phyloP scores from a whole-genome alignment of 1,140 invertebrate genomes.

The Conopomorpha cramerella region DNA sequence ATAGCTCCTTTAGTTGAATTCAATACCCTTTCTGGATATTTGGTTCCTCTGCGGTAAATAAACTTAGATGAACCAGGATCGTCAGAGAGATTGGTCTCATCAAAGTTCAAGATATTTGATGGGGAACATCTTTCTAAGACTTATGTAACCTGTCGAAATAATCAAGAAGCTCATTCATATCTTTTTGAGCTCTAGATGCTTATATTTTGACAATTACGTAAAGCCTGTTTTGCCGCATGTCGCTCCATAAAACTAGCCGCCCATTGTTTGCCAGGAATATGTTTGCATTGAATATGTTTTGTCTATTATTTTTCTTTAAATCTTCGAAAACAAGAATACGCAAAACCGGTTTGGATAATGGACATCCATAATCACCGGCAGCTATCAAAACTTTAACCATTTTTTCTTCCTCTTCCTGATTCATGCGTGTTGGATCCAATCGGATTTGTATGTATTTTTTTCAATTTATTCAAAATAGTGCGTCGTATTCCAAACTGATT shows the following conservation, averaged over 20 bases:
- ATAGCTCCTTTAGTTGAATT: too few species aligned
- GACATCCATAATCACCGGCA: slow-evolving; percentile 8
- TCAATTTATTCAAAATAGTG: slow-evolving; percentile 11
- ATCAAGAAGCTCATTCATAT: too few species aligned
- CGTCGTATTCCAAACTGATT: slow-evolving; percentile 10
- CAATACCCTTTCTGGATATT: too few species aligned
- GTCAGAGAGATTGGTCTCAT: too few species aligned
- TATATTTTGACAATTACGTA: slow-evolving; percentile 2
- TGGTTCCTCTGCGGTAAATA: too few species aligned
- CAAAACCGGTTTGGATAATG: slow-evolving; percentile 10
- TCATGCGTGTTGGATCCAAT: slow-evolving; percentile 6
- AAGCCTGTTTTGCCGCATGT: slow-evolving; percentile 1
- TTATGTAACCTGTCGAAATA: too few species aligned
- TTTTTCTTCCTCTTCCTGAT: slow-evolving; percentile 8
- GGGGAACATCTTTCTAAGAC: too few species aligned
- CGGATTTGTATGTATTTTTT: slow-evolving; percentile 8
- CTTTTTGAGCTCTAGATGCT: slow-evolving; percentile 1
- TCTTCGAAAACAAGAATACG: slow-evolving; percentile 8
- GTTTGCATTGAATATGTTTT: too few species aligned
- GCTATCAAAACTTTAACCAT: slow-evolving; percentile 9
- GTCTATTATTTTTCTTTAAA: slow-evolving; percentile 8
- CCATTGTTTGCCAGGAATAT: slow-evolving; percentile 9
- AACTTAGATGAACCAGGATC: too few species aligned
- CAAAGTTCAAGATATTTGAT: too few species aligned
- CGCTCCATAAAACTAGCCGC: slow-evolving; percentile 5